Percentiles rank a stretch among this genome's conserved stretches.
Conservation (phyloP, 2,113 vertebrate species). For the Amblyopsis rosae region DNA sequence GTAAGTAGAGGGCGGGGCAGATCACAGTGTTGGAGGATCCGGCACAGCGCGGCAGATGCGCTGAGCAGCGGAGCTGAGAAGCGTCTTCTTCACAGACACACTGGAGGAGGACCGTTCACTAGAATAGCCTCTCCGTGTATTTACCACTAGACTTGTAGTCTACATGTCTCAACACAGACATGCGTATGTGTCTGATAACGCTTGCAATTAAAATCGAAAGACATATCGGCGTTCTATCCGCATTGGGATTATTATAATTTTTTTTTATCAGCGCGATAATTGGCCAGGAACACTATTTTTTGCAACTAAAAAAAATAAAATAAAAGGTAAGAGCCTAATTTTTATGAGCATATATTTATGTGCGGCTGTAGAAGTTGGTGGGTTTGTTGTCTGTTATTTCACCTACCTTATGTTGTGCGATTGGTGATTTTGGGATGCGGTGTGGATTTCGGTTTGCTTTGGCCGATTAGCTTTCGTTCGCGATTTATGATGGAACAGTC, state of each 20-base stretch:
- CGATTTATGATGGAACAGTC: constrained; percentile 7
- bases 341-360: too few relatives aligned
- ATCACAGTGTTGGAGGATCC: constrained; percentile 58
- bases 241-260: too few relatives aligned
- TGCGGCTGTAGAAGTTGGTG: too few relatives aligned
- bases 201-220: too few relatives aligned
- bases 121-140: constrained; percentile 51
- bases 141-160: neutral
- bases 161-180: too few relatives aligned
- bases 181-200: too few relatives aligned
- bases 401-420: neutral
- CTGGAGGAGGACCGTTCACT: constrained; percentile 49
- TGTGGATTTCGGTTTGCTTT: constrained; percentile 19
- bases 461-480: constrained; percentile 19
- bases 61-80: constrained; percentile 64
- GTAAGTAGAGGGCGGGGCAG: constrained; percentile 66
- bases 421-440: constrained; percentile 35
- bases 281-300: constrained; percentile 23
- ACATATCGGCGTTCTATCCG: too few relatives aligned
- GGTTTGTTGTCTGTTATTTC: too few relatives aligned
- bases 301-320: neutral
- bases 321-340: constrained; percentile 49
- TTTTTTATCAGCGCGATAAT: too few relatives aligned
- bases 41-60: constrained; percentile 67
- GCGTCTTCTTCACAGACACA: constrained; percentile 51